Evolutionary conservation across 1,140 invertebrate genomes (phyloP), one percentile per base, ranked within the genome.

Genomic region (Drosophila asahinai): DNA sequence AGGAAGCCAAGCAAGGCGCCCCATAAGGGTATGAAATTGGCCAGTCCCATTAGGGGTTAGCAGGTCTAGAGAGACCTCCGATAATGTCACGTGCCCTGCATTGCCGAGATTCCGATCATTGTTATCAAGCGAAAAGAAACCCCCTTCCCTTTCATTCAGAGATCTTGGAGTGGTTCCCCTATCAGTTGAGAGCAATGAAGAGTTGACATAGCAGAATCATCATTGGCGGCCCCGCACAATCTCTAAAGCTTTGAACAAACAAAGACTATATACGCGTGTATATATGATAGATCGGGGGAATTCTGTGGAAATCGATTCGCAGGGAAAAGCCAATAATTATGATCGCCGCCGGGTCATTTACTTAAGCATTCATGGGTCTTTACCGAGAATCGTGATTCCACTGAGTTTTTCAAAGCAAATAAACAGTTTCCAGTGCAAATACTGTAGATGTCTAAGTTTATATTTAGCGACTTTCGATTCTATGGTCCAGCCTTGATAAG

Each of bases 91-190:
- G 74, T 77, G 74, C 54, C 27, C 63, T 33, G 42, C 33, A 36
- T 65, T 73, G 30, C 67, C 38, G 54, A 77, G 61, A 77, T 77
- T 67, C 43, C 47, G 49, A 77, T 77, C 73, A 77, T 54, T 54
- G 49, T 42, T 77, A 67, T 59, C 55, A 61, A 45, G 27, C 17
- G 17, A 36, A 33, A 62, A 54, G 42, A 70, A 57, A 47, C 14
- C 15, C 72, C 62, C 27, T 15, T 36, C 33, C 42, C n/a, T 48
- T 77, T 77, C 73, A 67, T 77, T 77, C 63, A 45, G 47, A 77
- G 73, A 77, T 75, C 62, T 77, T 60, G 12, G 42, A 77, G 74
- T 77, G 74, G 22, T 66, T 77, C 74, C 62, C 61, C 74, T 77
- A 77, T 77, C 74, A 77, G 73, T 52, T 51, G 38, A 65, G 45